phyloP scores from a whole-genome alignment of 2,797 vertebrate species.

The Sebastes baramenuke region DNA sequence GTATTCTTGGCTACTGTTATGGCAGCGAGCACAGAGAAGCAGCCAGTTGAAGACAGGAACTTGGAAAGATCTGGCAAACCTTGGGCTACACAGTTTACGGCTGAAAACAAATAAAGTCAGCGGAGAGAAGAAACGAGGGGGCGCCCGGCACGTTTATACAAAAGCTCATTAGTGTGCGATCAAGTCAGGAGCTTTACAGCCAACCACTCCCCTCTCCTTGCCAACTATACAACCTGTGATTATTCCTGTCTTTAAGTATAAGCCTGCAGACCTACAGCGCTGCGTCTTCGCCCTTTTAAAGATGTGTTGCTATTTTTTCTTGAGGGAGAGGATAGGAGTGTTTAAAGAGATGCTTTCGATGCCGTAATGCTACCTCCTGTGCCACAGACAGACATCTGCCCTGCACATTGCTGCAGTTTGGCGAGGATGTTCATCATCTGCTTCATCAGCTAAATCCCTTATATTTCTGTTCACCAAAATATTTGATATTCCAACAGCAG shows the following conservation, averaged over 20 bases:
- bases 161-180: constrained; percentile 61
- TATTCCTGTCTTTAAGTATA: constrained; percentile 57
- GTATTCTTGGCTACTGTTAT: constrained; percentile 68
- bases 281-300: constrained; percentile 42
- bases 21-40: constrained; percentile 38
- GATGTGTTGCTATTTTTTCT: constrained; percentile 60
- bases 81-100: constrained; percentile 49
- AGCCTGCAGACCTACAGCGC: constrained; percentile 57
- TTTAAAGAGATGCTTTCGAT: constrained; percentile 58
- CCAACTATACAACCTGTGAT: constrained; percentile 62
- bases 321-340: constrained; percentile 27
- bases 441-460: constrained; percentile 38
- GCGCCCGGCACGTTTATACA: constrained; percentile 41
- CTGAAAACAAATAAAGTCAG: constrained; percentile 63
- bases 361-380: constrained; percentile 41
- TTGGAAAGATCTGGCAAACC: constrained; percentile 49
- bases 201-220: constrained; percentile 25
- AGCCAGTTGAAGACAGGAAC: constrained; percentile 65
- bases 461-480: constrained; percentile 35
- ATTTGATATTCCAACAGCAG: constrained; percentile 5
- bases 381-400: constrained; percentile 81
- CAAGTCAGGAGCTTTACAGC: constrained; percentile 32
- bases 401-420: constrained; percentile 76
- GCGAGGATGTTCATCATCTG: constrained; percentile 25
- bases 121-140: constrained; percentile 37